Base-by-base conservation (phyloP, 2,888 invertebrate genomes). In the Conistra vaccinii region DNA sequence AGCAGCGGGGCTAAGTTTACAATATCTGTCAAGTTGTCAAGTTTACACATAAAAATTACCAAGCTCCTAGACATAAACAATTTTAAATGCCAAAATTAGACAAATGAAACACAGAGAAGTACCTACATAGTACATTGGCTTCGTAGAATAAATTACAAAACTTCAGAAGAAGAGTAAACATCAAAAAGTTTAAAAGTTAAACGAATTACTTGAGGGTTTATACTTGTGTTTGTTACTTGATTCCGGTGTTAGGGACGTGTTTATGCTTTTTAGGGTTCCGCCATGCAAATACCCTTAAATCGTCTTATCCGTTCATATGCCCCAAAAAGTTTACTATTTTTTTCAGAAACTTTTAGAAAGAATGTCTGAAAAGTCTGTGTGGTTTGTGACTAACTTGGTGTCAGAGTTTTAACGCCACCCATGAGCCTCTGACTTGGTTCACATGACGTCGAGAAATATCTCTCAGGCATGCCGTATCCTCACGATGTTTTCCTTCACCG, bases 141-240 rank as follows among this genome's bases (percentile, higher is more conserved):
- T 85, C 77, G 77, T 79, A 80, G 92, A 91, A 95, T 94, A 94
- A 94, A 95, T 95, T 94, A 93, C 86, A 89, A 93, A 95, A 95
- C 86, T 95, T 94, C 67, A 74, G 83, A 76, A 86, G 89, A 90
- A 86, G 90, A 89, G 93, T 92, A 92, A 93, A 92, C 93, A 93
- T 93, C 89, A 91, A 90, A 91, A 93, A 93, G 93, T 94, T 93
- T 74, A 81, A 86, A 89, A 91, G 90, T 90, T 76, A 51, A 81
- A 82, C 69, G 76, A 80, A 87, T 85, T 74, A 78, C 73, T 84
- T 67, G 32, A 42, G 32, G 67, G 67, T 55, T 62, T 60, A 48
- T 57, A 45, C 67, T 83, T 65, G 55, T 65, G 60, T 84, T 84
- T 58, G 45, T 72, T 70, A 79, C 61, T 72, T 58, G 29, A 35